A percentile compares a stretch with the other conserved stretches of the same genome.
phyloP scores from a whole-genome alignment of 2,888 invertebrate genomes.

The Hirtodrosophila confusa region DNA sequence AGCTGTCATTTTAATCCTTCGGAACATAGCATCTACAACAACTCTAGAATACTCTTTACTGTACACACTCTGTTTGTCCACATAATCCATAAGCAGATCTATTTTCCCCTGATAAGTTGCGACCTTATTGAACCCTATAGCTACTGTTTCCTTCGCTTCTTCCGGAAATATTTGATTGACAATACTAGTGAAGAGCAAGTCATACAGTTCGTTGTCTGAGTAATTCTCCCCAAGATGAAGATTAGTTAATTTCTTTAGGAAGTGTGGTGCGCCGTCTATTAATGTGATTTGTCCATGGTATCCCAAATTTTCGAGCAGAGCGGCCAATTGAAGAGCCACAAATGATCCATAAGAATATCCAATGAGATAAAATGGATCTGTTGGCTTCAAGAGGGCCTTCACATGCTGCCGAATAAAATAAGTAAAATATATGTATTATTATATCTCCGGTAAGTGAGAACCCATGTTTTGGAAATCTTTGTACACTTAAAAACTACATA shows the following conservation, averaged over 20 bases:
- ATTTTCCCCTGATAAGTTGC: constrained; percentile 87
- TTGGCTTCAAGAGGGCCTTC: constrained; percentile 85
- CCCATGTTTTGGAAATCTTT: too few relatives aligned
- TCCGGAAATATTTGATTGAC: constrained; percentile 81
- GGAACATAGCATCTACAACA: constrained; percentile 84
- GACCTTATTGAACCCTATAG: constrained; percentile 85
- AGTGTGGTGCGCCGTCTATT: constrained; percentile 92
- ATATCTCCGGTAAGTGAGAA: not conserved
- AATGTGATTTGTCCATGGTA: constrained; percentile 88
- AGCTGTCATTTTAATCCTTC: constrained; percentile 86
- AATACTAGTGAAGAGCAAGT: constrained; percentile 75
- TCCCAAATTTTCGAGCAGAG: constrained; percentile 88
- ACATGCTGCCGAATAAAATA: constrained; percentile 85
- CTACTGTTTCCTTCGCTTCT: constrained; percentile 74
- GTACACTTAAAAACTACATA: too few relatives aligned
- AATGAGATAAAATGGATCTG: constrained; percentile 89
- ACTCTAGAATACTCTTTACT: constrained; percentile 83
- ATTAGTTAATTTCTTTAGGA: constrained; percentile 85
- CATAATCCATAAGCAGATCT: constrained; percentile 84
- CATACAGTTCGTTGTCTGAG: constrained; percentile 78
- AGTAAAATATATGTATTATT: not conserved
- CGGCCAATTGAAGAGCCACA: constrained; percentile 90
- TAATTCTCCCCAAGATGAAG: constrained; percentile 75
- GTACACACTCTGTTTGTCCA: constrained; percentile 83
- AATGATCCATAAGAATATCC: constrained; percentile 96